phyloP scores from a whole-genome alignment of 2,113 vertebrate species.

The Leucosticte australis region DNA sequence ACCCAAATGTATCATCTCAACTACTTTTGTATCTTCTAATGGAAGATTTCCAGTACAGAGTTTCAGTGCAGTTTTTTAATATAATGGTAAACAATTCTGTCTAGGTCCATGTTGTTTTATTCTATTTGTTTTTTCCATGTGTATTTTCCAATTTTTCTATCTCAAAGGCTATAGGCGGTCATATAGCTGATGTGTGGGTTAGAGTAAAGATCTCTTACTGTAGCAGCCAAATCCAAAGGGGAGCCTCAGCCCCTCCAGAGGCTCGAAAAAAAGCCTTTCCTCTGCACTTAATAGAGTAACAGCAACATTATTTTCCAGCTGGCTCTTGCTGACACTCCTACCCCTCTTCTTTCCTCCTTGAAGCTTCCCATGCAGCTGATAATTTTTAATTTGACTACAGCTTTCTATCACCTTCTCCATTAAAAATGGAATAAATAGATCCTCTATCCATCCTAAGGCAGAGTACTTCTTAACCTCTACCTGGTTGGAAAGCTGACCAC shows the following conservation, averaged over 20 bases:
- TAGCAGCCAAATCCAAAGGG: neutral
- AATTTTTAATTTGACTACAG: neutral
- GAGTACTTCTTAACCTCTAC: neutral
- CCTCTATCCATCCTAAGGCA: neutral
- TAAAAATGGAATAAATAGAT: neutral
- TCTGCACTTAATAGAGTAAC: neutral
- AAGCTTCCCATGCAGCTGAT: neutral
- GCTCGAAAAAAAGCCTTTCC: neutral
- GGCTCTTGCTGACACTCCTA: neutral
- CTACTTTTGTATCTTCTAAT: neutral
- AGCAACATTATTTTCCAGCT: neutral
- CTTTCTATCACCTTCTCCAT: neutral
- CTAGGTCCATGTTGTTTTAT: neutral
- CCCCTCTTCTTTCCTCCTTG: neutral
- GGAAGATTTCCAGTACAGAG: neutral
- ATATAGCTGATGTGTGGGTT: neutral
- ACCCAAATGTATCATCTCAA: neutral
- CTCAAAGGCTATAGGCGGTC: fast-evolving
- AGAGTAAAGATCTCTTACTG: neutral
- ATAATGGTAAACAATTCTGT: neutral
- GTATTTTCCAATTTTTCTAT: neutral
- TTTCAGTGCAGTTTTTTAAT: neutral
- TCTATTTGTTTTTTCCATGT: neutral
- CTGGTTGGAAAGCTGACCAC: neutral
- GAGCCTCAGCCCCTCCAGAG: neutral